A percentile compares a stretch with the other conserved stretches of the same genome.
Evolutionary conservation across 2,113 vertebrate species (phyloP).

Genomic region (Meleagris gallopavo): DNA sequence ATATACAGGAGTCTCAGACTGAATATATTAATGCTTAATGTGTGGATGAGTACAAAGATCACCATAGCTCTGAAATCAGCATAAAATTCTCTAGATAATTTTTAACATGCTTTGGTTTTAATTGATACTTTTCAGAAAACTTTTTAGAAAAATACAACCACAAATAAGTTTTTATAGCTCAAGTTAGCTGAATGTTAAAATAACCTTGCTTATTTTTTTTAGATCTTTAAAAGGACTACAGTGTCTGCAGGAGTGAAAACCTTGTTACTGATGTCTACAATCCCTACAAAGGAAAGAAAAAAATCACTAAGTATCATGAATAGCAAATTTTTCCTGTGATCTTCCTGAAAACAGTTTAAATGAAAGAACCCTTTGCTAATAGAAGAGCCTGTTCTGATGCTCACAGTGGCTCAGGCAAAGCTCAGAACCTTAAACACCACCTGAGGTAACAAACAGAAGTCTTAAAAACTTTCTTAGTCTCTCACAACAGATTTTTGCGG

Average conservation of each 20-base stretch:
- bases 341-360: not conserved
- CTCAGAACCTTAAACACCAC: not conserved
- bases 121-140: not conserved
- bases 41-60: not conserved
- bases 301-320: not conserved
- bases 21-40: not conserved
- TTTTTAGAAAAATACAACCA: accelerated
- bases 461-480: not conserved
- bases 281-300: not conserved
- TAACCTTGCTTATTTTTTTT: not conserved
- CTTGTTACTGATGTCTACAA: not conserved
- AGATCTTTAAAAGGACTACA: not conserved
- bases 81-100: not conserved
- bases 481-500: not conserved
- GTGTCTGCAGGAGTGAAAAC: not conserved
- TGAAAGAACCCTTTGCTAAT: not conserved
- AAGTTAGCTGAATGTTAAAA: not conserved
- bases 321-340: not conserved
- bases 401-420: not conserved
- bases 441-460: not conserved
- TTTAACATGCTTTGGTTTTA: not conserved
- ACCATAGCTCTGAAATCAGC: not conserved
- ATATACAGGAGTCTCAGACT: not conserved
- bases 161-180: not conserved
- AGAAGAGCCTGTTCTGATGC: not conserved